Evolutionary conservation across 2,888 invertebrate species (phyloP), one percentile per base, ranked within the genome.

Genomic region (Oscheius sp.): DNA sequence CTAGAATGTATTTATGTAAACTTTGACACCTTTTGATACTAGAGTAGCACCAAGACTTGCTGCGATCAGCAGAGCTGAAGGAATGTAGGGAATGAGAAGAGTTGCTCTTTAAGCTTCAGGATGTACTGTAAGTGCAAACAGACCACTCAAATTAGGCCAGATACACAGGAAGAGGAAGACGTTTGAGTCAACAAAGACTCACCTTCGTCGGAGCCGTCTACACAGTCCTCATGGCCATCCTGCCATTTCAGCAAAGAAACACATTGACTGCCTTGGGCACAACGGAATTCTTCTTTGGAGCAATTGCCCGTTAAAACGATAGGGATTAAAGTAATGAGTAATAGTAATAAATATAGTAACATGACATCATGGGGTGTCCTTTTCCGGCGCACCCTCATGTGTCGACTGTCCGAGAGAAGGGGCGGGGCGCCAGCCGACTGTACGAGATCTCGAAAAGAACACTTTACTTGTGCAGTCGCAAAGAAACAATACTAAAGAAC

Each of bases 181-280:
- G 3, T 58, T 21, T 7, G 37, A 63, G 9, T 21, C 5, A 58
- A 33, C 37, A 37, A 21, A 57, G 21, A 55, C 77, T 74, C 37
- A 83, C 85, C 81, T 80, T 88, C 88, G 79, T 88, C 88, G 51
- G 80, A 80, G n/a, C 81, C 85, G 74, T 88, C 88, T 21, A 79
- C 76, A 75, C 88, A 88, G 75, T 88, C 85, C 35, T 85, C 83
- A 7, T 85, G 79, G 10, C 88, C 86, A 72, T 88, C 86, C 65
- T 85, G 85, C 81, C 81, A 84, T 42, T 82, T 79, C 33, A 76
- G 63, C 53, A 79, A 75, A 21, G 79, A 73, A 13, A 87, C 78
- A 68, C 82, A 84, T 47, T 79, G 73, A 11, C 66, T 71, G 47
- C 78, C 78, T 21, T 76, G 53, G 33, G 74, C 70, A 71, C 84